A percentile compares a stretch with the other conserved stretches of the same genome.
Conservation (phyloP, 2,797 vertebrate species). For the Taenioides sp. region DNA sequence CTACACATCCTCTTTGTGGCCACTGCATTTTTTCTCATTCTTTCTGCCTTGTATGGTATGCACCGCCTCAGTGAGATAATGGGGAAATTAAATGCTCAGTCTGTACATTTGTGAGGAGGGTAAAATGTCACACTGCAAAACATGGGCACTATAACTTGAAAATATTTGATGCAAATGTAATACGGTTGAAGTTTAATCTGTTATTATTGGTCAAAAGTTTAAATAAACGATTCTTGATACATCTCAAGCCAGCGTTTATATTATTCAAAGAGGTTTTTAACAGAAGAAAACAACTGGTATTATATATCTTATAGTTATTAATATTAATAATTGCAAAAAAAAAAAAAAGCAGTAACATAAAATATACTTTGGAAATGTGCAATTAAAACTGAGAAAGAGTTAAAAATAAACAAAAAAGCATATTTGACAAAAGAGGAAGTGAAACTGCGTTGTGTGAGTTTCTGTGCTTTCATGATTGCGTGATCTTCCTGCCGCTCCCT, state of each 20-base stretch:
- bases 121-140: not conserved
- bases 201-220: not conserved
- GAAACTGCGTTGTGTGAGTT: not conserved
- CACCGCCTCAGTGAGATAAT: constrained; percentile 52
- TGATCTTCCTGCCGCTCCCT: constrained; percentile 18
- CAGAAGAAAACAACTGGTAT: too few species aligned
- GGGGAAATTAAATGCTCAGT: constrained; percentile 25
- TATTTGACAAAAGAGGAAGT: not conserved
- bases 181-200: not conserved
- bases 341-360: too few species aligned
- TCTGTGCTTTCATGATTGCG: not conserved
- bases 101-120: constrained; percentile 2
- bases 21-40: constrained; percentile 58
- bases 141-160: not conserved
- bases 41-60: constrained; percentile 54
- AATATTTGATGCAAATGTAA: not conserved
- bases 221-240: not conserved
- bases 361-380: too few species aligned
- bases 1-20: constrained; percentile 64
- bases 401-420: not conserved
- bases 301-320: too few species aligned
- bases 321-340: too few species aligned
- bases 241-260: not conserved
- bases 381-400: too few species aligned
- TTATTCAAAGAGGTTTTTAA: too few species aligned